phyloP scores from a whole-genome alignment of 2,888 invertebrate genomes.

The Standfussiana lucernea region DNA sequence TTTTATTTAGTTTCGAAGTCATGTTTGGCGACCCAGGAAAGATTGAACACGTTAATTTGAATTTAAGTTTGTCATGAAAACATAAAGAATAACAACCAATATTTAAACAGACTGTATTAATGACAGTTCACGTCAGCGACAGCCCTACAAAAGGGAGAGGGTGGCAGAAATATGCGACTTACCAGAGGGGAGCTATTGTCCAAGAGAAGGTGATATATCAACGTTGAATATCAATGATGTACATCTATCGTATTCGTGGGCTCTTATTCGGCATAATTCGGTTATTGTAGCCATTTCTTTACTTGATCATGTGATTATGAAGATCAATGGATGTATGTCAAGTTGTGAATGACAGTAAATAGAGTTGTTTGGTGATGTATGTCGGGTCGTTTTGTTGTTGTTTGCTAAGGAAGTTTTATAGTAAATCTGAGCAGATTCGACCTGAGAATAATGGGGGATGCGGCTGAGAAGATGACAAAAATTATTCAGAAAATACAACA shows the following conservation, averaged over 20 bases:
- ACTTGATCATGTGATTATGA: slow-evolving; percentile 82
- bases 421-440: background rate
- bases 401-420: slow-evolving; percentile 3
- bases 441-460: background rate
- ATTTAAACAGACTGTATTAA: slow-evolving; percentile 36
- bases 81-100: slow-evolving; percentile 13
- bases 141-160: slow-evolving; percentile 75
- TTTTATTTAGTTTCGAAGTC: too few relatives aligned
- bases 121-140: slow-evolving; percentile 47
- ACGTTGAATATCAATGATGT: slow-evolving; percentile 86
- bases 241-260: slow-evolving; percentile 80
- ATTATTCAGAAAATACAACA: background rate
- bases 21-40: too few relatives aligned
- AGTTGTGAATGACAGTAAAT: slow-evolving; percentile 60
- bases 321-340: slow-evolving; percentile 75
- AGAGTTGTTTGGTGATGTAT: slow-evolving; percentile 53
- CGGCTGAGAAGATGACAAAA: background rate
- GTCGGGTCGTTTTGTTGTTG: slow-evolving; percentile 19
- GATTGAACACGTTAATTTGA: background rate
- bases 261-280: slow-evolving; percentile 82
- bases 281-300: slow-evolving; percentile 78
- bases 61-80: background rate
- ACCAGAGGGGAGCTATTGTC: slow-evolving; percentile 81
- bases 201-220: slow-evolving; percentile 83
- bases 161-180: slow-evolving; percentile 77